Percentiles rank a stretch among this genome's conserved stretches.
These are phyloP conservation scores for Aporophyla nigra DNA, from an alignment of 2,888 invertebrate genomes.

Conservation along the genomic window DNA sequence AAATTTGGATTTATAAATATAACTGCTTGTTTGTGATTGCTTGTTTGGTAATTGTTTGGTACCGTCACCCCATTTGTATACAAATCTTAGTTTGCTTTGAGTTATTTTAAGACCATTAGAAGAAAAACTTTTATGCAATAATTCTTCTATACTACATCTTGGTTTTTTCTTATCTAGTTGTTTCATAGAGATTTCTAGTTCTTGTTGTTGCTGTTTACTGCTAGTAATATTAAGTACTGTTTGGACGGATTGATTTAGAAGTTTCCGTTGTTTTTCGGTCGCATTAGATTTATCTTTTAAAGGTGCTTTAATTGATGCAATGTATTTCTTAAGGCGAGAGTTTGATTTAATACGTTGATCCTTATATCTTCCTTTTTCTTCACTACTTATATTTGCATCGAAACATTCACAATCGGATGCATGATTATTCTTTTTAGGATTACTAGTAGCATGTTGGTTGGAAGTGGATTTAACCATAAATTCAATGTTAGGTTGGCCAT, in stretches of 20 bases:
- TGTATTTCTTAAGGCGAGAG: neutral
- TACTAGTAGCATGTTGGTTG: neutral
- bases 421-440: neutral
- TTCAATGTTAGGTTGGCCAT: too few species aligned
- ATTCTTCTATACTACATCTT: neutral
- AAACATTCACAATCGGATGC: constrained; percentile 15
- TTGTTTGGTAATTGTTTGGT: constrained; percentile 36
- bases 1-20: constrained; percentile 53
- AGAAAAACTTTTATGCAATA: too few species aligned
- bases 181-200: neutral
- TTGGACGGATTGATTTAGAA: constrained; percentile 27
- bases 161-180: constrained; percentile 5
- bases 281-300: constrained; percentile 20
- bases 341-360: neutral
- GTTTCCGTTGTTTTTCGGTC: constrained; percentile 1
- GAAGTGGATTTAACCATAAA: neutral
- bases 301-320: neutral
- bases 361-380: neutral
- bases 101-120: too few species aligned
- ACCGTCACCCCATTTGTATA: neutral
- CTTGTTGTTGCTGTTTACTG: constrained; percentile 12
- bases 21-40: constrained; percentile 64
- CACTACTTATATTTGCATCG: neutral
- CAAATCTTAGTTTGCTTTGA: neutral
- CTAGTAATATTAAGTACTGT: constrained; percentile 1